These are phyloP conservation scores for Leptinotarsa peninsularis DNA, from an alignment of 2,888 invertebrate species.

Conservation along the genomic window DNA sequence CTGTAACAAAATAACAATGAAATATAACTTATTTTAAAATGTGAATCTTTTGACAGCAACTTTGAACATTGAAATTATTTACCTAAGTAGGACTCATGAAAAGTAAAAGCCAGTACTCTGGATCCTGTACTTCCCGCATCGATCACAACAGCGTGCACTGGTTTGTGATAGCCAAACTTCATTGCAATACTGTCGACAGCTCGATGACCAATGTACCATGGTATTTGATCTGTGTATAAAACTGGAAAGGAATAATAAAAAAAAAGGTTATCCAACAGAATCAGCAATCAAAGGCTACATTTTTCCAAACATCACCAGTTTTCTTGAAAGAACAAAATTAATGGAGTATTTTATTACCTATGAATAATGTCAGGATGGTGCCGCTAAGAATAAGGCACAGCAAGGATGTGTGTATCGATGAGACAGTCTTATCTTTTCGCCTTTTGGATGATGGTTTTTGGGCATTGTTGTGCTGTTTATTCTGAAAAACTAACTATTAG, in stretches of 20 bases:
- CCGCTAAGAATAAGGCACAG: conserved; percentile 63
- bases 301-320: too few relatives aligned
- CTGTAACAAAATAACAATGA: conserved; percentile 49
- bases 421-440: conserved; percentile 57
- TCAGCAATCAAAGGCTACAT: too few relatives aligned
- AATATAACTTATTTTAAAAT: not conserved
- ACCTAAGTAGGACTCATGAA: conserved; percentile 83
- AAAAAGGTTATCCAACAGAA: too few relatives aligned
- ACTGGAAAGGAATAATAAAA: conserved; percentile 61
- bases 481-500: conserved; percentile 47
- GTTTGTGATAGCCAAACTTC: conserved; percentile 77
- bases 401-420: conserved; percentile 60
- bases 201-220: conserved; percentile 67
- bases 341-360: conserved; percentile 55
- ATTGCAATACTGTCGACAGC: conserved; percentile 80
- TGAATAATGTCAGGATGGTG: conserved; percentile 61
- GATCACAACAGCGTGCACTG: conserved; percentile 86
- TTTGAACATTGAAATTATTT: conserved; percentile 39
- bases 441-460: conserved; percentile 45
- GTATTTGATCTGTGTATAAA: conserved; percentile 70
- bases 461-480: conserved; percentile 53
- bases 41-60: too few relatives aligned
- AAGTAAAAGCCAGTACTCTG: conserved; percentile 84
- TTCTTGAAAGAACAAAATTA: too few relatives aligned
- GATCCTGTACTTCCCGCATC: conserved; percentile 96